Evolutionary conservation across 2,113 vertebrate species (phyloP).

Genomic region (Ciconia boyciana): DNA sequence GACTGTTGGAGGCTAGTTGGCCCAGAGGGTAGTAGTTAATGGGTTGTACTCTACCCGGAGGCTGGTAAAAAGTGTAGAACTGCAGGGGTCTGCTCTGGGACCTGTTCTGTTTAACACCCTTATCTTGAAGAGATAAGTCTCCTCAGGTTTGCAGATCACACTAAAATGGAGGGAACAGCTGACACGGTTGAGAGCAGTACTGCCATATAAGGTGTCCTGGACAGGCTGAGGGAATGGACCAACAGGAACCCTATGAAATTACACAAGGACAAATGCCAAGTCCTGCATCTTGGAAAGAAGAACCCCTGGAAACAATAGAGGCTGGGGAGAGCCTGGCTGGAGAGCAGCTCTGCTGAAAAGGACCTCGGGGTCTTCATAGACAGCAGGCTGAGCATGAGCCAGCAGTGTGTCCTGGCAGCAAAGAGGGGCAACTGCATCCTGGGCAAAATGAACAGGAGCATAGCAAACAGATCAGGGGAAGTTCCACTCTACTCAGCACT

Average conservation of each 20-base stretch:
- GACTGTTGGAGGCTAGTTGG: neutral
- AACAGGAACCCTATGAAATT: neutral
- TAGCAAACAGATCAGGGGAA: neutral
- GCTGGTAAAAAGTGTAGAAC: neutral
- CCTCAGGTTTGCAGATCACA: neutral
- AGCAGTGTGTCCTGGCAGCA: neutral
- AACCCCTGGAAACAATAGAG: neutral
- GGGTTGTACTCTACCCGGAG: neutral
- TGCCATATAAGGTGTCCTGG: neutral
- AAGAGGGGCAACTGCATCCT: accelerated
- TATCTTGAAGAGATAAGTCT: neutral
- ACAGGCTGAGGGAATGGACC: neutral
- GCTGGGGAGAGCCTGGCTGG: neutral
- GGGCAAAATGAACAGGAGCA: neutral
- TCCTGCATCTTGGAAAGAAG: neutral
- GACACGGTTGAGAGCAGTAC: accelerated
- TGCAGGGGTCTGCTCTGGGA: neutral
- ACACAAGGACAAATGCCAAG: neutral
- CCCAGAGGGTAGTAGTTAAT: neutral
- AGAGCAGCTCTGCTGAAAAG: neutral
- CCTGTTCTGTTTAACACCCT: neutral
- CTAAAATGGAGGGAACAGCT: neutral
- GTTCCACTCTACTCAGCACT: neutral
- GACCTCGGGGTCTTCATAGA: neutral
- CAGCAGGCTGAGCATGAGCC: neutral